A percentile compares a stretch with the other conserved stretches of the same genome.
Conservation (phyloP, 2,113 vertebrate species). For the Gymnorhina tibicen region DNA sequence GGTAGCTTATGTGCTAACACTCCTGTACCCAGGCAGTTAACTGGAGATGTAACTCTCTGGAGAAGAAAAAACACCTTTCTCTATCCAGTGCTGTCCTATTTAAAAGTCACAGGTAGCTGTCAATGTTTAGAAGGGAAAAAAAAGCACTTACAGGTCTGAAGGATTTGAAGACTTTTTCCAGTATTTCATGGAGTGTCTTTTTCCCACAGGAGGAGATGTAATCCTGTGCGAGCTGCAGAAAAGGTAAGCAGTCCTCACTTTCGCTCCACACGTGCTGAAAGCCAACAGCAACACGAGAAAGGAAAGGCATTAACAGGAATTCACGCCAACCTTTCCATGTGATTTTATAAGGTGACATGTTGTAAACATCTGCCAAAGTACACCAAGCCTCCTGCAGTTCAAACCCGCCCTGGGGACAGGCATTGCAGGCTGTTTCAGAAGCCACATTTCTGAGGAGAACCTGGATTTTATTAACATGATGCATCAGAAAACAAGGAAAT, state of each 20-base stretch:
- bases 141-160: conserved; percentile 90
- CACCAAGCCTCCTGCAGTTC: neutral
- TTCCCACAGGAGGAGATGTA: conserved; percentile 99
- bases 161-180: conserved; percentile 98
- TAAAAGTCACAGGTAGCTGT: neutral
- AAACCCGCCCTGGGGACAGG: fast-evolving
- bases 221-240: conserved; percentile 94
- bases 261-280: conserved; percentile 96
- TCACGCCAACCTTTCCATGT: neutral
- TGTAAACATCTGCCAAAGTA: neutral
- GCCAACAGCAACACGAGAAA: conserved; percentile 31
- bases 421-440: neutral
- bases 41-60: neutral
- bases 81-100: neutral
- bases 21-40: neutral
- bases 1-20: neutral
- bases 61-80: neutral
- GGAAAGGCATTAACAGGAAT: conserved; percentile 1
- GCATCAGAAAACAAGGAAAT: neutral
- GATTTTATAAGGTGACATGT: neutral
- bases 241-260: conserved; percentile 97
- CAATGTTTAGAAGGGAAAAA: neutral
- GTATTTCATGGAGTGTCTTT: conserved; percentile 95
- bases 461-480: neutral
- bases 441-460: neutral